A percentile compares a stretch with the other conserved stretches of the same genome.
These are phyloP conservation scores for Chitala chitala DNA, from an alignment of 2,113 vertebrate genomes.

Conservation along the genomic window DNA sequence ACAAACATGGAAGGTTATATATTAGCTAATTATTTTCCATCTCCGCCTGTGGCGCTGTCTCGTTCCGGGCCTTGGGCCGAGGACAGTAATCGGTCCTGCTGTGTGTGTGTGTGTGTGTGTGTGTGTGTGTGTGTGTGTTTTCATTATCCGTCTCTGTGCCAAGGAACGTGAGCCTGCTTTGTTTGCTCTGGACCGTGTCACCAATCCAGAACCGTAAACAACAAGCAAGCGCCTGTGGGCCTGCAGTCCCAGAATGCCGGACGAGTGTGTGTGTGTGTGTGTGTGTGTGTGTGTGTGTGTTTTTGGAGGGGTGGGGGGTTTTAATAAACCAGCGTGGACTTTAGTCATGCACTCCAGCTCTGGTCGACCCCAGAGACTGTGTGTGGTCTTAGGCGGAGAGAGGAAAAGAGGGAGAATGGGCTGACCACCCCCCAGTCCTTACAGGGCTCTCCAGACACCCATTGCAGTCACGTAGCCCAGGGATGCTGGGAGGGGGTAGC, in stretches of 20 bases:
- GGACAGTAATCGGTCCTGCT: background rate
- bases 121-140: conserved; percentile 7
- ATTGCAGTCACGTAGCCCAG: background rate
- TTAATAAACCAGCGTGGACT: conserved; percentile 27
- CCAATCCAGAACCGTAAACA: background rate
- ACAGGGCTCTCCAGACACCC: background rate
- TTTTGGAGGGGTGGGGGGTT: background rate
- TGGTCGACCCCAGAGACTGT: conserved; percentile 24
- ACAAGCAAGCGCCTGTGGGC: background rate
- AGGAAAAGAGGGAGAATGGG: too few relatives aligned
- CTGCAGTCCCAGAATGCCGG: background rate
- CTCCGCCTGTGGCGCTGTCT: background rate
- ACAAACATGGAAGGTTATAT: background rate
- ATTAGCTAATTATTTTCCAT: background rate
- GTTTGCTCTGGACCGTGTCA: conserved; percentile 6
- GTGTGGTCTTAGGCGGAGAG: too few relatives aligned
- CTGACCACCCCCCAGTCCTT: too few relatives aligned
- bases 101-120: background rate
- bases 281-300: background rate
- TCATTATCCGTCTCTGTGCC: conserved; percentile 19
- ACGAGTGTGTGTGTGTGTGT: background rate
- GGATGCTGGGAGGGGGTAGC: background rate
- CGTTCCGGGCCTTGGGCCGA: background rate
- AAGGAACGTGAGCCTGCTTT: conserved; percentile 28
- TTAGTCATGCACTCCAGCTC: conserved; percentile 34